These are phyloP conservation scores for Brotula barbata DNA, from an alignment of 2,797 vertebrate genomes.

Conservation along the genomic window DNA sequence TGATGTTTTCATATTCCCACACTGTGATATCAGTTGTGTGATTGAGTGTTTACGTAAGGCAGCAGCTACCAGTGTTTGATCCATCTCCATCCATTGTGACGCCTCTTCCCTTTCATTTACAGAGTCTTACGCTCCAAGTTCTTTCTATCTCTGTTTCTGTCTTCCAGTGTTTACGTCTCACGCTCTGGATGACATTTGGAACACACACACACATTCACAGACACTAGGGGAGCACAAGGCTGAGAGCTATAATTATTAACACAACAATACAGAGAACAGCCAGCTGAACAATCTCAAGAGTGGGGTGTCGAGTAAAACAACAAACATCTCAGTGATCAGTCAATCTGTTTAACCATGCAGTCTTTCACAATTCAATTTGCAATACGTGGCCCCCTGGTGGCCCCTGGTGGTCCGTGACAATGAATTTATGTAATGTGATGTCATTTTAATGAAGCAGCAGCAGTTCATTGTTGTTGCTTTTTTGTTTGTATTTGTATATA, in stretches of 20 bases:
- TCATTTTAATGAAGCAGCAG: too few species aligned
- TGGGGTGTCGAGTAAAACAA: constrained; percentile 35
- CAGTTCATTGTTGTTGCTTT: too few species aligned
- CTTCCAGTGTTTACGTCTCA: constrained; percentile 8
- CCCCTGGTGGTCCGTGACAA: too few species aligned
- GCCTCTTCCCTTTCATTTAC: not conserved
- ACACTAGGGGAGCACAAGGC: not conserved
- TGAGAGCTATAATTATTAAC: constrained; percentile 34
- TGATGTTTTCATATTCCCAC: not conserved
- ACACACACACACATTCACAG: constrained; percentile 7
- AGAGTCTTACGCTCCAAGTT: constrained; percentile 11
- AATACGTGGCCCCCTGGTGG: too few species aligned
- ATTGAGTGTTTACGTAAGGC: too few species aligned
- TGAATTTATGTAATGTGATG: too few species aligned
- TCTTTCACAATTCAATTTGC: too few species aligned
- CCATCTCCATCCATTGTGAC: constrained; percentile 10
- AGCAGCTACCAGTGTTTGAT: too few species aligned
- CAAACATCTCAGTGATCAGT: constrained; percentile 21
- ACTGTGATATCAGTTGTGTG: too few species aligned
- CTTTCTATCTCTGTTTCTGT: constrained; percentile 1
- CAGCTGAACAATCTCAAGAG: constrained; percentile 23
- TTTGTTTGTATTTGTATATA: too few species aligned
- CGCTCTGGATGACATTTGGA: constrained; percentile 6
- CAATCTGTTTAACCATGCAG: not conserved
- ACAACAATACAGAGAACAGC: constrained; percentile 52